Conservation (phyloP, 1,140 invertebrate species). For the Wiebesia pumilae region DNA sequence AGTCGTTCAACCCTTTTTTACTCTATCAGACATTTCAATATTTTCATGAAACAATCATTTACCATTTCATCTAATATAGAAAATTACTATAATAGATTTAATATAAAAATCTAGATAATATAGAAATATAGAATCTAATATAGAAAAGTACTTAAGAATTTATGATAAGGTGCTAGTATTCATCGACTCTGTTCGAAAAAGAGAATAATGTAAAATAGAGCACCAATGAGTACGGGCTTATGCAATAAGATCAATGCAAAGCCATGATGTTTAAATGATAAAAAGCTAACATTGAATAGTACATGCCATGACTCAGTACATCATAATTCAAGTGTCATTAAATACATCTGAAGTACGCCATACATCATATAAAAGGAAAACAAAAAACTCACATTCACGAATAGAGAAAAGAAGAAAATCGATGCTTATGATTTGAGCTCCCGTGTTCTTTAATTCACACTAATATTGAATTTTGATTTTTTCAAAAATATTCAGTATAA, state of each 20-base stretch:
- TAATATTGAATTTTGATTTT: neutral
- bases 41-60: no score
- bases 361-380: slow-evolving; percentile 1
- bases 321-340: slow-evolving; percentile 49
- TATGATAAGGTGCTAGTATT: slow-evolving; percentile 19
- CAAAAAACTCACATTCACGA: neutral
- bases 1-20: neutral
- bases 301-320: slow-evolving; percentile 6
- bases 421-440: neutral
- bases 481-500: neutral
- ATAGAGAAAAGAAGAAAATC: neutral
- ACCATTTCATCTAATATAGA: no score
- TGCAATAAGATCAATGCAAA: slow-evolving; percentile 34
- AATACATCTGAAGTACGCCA: slow-evolving; percentile 37
- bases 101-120: no score
- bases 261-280: slow-evolving; percentile 28
- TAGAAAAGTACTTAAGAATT: neutral
- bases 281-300: neutral
- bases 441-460: neutral
- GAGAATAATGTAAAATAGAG: slow-evolving; percentile 10
- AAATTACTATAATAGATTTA: no score
- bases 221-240: neutral
- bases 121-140: no score
- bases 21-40: no score
- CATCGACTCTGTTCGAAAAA: neutral